Base-by-base conservation (phyloP, 2,797 vertebrate species). In the Limnodromus scolopaceus region DNA sequence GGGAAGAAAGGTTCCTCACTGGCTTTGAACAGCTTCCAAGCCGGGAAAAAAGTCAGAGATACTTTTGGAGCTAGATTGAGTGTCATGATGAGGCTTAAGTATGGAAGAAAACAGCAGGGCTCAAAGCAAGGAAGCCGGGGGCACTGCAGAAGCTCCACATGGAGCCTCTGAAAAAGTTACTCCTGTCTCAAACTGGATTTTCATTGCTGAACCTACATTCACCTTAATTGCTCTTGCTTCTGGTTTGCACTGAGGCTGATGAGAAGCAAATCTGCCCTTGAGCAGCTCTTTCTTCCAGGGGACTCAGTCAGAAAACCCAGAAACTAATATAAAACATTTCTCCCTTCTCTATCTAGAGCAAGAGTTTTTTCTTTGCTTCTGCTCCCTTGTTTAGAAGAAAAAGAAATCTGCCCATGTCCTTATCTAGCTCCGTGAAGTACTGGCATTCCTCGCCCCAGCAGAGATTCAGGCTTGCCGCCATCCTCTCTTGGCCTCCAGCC, bases 11-110 rank as follows among this genome's bases (percentile, higher is more conserved):
- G 68, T 38, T 95, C 69, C 58, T 96, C 9, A 5, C 38, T 72
- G 64, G 23, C 49, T 97, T 78, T 84, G 81, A 91, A 89, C 49
- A 76, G 65, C 34, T 79, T 93, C 79, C 87, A 93, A 91, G 54
- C 10, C 1, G 10, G 38, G 27, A 55, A 92, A 92, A 88, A 63
- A 39, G 17, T 71, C 25, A 87, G 64, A 57, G 46, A 65, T 83
- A 64, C 39, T 89, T 80, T 30, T 75, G 49, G 38, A 96, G 45
- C 64, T 88, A 34, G 28, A 17, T 0, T 85, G 64, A 49, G 34
- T 34, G 54, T 80, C 16, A 15, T 65, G 53, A 83, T 58, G 78
- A 75, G 38, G 53, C 46, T 84, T 69, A 66, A 80, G 65, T 24
- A 75, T 9, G 17, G 76, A 87, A 91, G 46, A 25, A 84, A 91